Percentiles rank a stretch among this genome's conserved stretches.
These are phyloP conservation scores for Melanotaenia nigrans DNA, from an alignment of 2,797 vertebrate genomes.

Conservation along the genomic window DNA sequence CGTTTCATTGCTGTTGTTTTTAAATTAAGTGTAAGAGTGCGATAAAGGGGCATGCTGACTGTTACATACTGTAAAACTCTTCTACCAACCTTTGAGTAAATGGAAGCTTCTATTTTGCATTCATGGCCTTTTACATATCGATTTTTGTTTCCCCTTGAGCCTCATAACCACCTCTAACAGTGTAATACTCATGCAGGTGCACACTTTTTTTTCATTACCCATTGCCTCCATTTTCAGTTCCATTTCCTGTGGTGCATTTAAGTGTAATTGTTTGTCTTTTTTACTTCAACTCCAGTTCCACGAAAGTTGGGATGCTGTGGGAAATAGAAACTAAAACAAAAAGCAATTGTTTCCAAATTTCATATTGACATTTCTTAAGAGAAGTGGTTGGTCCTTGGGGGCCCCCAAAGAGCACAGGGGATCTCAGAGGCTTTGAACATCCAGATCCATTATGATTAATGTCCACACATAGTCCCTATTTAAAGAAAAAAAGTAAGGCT, in stretches of 20 bases:
- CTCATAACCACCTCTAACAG: conserved; percentile 11
- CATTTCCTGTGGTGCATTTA: not conserved
- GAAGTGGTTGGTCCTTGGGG: not conserved
- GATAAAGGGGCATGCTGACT: conserved; percentile 38
- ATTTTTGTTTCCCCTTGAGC: conserved; percentile 14
- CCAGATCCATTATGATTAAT: too few relatives aligned
- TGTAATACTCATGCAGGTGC: not conserved
- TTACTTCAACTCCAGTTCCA: not conserved
- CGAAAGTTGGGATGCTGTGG: not conserved
- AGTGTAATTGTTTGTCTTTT: not conserved
- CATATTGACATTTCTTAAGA: not conserved
- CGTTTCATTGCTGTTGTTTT: conserved; percentile 15
- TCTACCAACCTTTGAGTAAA: conserved; percentile 29
- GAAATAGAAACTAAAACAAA: not conserved
- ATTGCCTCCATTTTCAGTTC: not conserved
- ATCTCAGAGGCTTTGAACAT: too few relatives aligned
- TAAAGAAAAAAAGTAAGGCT: too few relatives aligned
- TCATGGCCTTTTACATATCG: conserved; percentile 59
- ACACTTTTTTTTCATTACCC: not conserved
- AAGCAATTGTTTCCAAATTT: not conserved
- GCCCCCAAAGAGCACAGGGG: too few relatives aligned
- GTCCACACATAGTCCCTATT: too few relatives aligned
- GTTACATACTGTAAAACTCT: conserved; percentile 28
- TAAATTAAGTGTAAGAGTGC: conserved; percentile 5
- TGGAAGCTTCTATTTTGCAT: conserved; percentile 63